phyloP scores from a whole-genome alignment of 2,113 vertebrate species.

The Centropristis striata region DNA sequence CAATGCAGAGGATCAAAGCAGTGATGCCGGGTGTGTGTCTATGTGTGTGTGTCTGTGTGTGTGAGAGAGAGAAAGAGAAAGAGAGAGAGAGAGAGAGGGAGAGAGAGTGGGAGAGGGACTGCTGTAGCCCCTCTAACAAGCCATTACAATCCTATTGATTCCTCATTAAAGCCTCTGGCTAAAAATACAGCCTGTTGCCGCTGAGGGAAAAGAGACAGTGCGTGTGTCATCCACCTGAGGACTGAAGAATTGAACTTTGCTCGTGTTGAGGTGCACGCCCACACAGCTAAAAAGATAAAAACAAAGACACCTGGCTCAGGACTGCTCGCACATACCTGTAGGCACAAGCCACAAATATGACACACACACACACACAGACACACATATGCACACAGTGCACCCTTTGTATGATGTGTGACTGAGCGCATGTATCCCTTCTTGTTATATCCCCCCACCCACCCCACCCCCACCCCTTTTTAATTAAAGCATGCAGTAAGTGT shows the following conservation, averaged over 20 bases:
- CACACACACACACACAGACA: conserved; percentile 14
- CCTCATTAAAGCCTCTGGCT: conserved; percentile 72
- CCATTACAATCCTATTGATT: conserved; percentile 76
- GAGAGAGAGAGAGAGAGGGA: too few species aligned
- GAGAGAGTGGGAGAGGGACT: conserved; percentile 12
- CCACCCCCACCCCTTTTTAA: conserved; percentile 79
- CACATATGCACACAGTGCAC: conserved; percentile 33
- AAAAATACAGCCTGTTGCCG: conserved; percentile 68
- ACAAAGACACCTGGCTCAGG: conserved; percentile 42
- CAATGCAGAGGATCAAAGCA: conserved; percentile 43
- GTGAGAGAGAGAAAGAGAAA: background rate
- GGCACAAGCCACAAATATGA: conserved; percentile 37
- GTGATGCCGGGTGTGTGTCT: conserved; percentile 7
- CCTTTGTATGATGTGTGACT: conserved; percentile 66
- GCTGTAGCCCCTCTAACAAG: conserved; percentile 59
- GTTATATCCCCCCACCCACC: conserved; percentile 61
- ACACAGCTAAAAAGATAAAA: conserved; percentile 52
- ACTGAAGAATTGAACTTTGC: conserved; percentile 50
- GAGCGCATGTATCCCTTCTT: conserved; percentile 66
- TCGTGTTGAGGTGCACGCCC: conserved; percentile 21
- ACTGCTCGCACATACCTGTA: conserved; percentile 41
- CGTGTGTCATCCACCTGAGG: conserved; percentile 51
- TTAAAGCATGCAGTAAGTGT: conserved; percentile 90
- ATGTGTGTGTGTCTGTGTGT: conserved; percentile 12
- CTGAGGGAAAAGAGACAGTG: conserved; percentile 34